These are phyloP conservation scores for Lampris megalopsis DNA, from an alignment of 2,113 vertebrate species.

Conservation along the genomic window DNA sequence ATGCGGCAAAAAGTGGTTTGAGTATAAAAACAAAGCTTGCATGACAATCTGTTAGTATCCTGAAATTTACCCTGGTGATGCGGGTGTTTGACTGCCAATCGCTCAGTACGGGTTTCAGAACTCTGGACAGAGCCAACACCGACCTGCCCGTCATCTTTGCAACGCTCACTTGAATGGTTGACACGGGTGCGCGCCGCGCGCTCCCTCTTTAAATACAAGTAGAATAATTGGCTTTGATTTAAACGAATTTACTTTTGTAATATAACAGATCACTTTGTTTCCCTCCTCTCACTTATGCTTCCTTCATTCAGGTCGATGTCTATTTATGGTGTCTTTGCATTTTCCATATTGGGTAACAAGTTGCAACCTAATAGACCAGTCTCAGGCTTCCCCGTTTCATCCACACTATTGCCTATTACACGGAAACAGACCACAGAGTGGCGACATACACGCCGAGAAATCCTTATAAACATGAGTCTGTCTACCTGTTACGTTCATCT, in stretches of 20 bases:
- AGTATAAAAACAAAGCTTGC: background rate
- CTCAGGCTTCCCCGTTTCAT: background rate
- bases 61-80: conserved; percentile 40
- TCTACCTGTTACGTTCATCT: conserved; percentile 60
- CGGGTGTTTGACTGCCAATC: conserved; percentile 16
- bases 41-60: background rate
- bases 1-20: background rate
- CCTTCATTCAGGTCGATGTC: too few relatives aligned
- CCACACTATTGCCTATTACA: background rate
- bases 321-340: too few relatives aligned
- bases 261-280: too few relatives aligned
- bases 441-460: conserved; percentile 42
- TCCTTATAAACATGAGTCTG: background rate
- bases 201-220: background rate
- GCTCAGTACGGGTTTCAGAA: conserved; percentile 42
- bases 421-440: conserved; percentile 48
- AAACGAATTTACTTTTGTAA: too few relatives aligned
- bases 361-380: conserved; percentile 13
- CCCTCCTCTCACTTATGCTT: too few relatives aligned
- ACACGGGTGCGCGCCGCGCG: conserved; percentile 49
- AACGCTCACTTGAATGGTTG: background rate
- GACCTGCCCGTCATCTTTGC: conserved; percentile 58
- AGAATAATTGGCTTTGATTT: too few relatives aligned
- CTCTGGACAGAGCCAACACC: conserved; percentile 45
- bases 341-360: too few relatives aligned